Evolutionary conservation across 2,113 vertebrate species (phyloP).

Genomic region (Heterotilapia buettikoferi): DNA sequence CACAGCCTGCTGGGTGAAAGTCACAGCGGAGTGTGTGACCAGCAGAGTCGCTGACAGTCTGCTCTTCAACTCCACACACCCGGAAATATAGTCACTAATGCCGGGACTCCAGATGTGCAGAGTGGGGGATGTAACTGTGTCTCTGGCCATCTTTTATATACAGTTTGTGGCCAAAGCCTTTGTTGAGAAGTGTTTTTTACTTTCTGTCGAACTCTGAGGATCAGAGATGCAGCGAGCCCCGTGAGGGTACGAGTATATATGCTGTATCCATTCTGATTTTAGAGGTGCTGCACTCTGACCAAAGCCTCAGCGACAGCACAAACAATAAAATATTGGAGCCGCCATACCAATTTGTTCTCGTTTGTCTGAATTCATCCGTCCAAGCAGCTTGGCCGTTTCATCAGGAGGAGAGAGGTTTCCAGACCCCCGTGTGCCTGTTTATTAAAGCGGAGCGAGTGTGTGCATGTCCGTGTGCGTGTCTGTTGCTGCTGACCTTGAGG

Average conservation of each 20-base stretch:
- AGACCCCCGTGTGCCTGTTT: neutral
- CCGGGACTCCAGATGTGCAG: neutral
- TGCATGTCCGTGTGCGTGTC: neutral
- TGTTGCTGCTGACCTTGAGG: slow-evolving; percentile 30
- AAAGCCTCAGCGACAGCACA: neutral
- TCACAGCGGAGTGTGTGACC: neutral
- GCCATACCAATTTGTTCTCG: neutral
- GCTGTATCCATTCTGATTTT: neutral
- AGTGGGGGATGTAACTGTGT: neutral
- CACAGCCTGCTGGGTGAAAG: neutral
- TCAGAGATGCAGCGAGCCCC: neutral
- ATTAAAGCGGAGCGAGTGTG: neutral
- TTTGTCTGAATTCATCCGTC: neutral
- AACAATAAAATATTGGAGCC: neutral
- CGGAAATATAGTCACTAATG: neutral
- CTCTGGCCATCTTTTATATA: neutral
- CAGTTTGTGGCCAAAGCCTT: neutral
- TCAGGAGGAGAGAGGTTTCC: neutral
- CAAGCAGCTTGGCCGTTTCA: neutral
- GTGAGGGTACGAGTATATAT: neutral
- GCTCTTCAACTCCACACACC: neutral
- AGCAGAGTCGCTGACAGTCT: neutral
- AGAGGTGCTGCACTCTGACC: neutral
- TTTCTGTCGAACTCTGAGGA: neutral
- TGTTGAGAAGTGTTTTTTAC: neutral